phyloP scores from a whole-genome alignment of 1,140 invertebrate species.

The Calycopis cecrops region DNA sequence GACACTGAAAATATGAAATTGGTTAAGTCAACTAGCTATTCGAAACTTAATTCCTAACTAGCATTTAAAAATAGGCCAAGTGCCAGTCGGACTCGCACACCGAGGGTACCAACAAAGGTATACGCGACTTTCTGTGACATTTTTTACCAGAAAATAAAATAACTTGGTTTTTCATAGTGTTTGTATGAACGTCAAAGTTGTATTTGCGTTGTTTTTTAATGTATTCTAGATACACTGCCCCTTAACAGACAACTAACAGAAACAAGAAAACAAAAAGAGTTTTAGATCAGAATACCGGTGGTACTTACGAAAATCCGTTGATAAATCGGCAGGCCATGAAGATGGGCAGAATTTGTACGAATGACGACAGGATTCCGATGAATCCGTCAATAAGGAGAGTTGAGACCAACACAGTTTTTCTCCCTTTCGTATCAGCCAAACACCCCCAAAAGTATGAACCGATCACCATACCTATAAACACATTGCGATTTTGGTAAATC shows the following conservation, averaged over 20 bases:
- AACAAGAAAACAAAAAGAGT: not conserved
- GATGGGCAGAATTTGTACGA: conserved; percentile 84
- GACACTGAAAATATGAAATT: conserved; percentile 68
- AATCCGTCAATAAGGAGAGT: conserved; percentile 86
- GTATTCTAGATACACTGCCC: too few relatives aligned
- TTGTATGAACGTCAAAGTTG: too few relatives aligned
- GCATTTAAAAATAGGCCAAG: too few relatives aligned
- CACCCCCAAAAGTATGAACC: conserved; percentile 94
- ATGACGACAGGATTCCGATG: conserved; percentile 83
- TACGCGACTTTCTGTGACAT: too few relatives aligned
- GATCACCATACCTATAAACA: conserved; percentile 85
- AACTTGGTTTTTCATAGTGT: too few relatives aligned
- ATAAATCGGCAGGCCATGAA: conserved; percentile 87
- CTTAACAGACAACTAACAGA: too few relatives aligned
- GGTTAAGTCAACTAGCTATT: too few relatives aligned
- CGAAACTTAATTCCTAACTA: too few relatives aligned
- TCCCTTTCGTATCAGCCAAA: conserved; percentile 87
- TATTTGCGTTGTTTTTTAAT: too few relatives aligned
- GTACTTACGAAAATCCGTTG: conserved; percentile 90
- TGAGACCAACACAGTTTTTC: conserved; percentile 84
- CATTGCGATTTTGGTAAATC: not conserved
- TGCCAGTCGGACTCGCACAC: too few relatives aligned
- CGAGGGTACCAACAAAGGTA: too few relatives aligned
- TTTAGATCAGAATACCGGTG: not conserved
- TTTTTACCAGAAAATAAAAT: too few relatives aligned